phyloP scores from a whole-genome alignment of 2,113 vertebrate species.

The Hydrochoerus hydrochaeris region DNA sequence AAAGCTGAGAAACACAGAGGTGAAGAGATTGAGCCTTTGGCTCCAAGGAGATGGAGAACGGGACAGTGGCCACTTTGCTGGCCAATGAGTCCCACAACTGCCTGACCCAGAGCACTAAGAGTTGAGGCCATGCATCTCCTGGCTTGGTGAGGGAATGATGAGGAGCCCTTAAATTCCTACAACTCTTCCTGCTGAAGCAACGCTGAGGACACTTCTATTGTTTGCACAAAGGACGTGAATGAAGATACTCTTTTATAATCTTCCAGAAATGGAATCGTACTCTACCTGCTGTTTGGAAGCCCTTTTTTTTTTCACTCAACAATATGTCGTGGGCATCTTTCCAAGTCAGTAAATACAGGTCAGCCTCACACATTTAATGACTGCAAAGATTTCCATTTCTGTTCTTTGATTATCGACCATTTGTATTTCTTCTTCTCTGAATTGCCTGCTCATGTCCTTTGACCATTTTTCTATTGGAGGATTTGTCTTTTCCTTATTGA shows the following conservation, averaged over 20 bases:
- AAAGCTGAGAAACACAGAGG: neutral
- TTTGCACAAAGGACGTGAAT: neutral
- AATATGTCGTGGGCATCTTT: conserved; percentile 14
- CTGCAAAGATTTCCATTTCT: conserved; percentile 41
- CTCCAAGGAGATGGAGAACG: neutral
- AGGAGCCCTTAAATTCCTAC: neutral
- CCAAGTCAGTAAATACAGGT: conserved; percentile 62
- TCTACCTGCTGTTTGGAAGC: conserved; percentile 60
- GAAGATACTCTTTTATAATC: neutral
- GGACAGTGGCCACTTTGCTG: neutral
- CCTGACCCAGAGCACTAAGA: neutral
- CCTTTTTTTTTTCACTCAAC: conserved; percentile 36
- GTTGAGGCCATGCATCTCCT: rapidly evolving
- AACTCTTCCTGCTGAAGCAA: neutral
- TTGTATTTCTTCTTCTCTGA: conserved; percentile 54
- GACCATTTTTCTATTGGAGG: conserved; percentile 43
- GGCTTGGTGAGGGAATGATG: too few species aligned
- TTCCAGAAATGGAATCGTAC: conserved; percentile 39
- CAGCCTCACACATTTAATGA: neutral
- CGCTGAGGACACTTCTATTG: neutral
- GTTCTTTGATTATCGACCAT: conserved; percentile 62
- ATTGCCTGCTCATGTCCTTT: conserved; percentile 35
- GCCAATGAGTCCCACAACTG: too few species aligned
- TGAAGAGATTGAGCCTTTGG: neutral
- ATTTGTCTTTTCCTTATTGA: conserved; percentile 67